Conservation (phyloP, 2,113 vertebrate genomes). For the Sander vitreus region DNA sequence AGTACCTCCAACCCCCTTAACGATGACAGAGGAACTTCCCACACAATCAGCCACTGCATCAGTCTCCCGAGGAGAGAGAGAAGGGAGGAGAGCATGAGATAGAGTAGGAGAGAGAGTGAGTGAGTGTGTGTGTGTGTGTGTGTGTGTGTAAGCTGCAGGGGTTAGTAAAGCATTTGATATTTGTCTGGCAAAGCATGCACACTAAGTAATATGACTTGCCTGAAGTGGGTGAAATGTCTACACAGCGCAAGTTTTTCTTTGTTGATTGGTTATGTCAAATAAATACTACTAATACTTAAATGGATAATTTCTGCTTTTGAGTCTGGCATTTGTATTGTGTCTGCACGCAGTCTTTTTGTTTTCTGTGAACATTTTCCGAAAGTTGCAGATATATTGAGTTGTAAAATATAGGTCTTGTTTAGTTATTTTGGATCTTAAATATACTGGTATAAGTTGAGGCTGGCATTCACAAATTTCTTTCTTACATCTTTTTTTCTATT, state of each 20-base stretch:
- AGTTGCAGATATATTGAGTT: neutral
- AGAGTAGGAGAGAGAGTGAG: conserved; percentile 9
- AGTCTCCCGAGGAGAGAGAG: conserved; percentile 65
- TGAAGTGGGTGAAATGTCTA: conserved; percentile 28
- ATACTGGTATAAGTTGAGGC: neutral
- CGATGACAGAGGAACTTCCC: conserved; percentile 83
- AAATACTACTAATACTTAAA: neutral
- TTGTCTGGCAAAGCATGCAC: conserved; percentile 38
- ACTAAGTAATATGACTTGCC: conserved; percentile 23
- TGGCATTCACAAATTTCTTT: neutral
- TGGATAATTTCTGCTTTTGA: no score
- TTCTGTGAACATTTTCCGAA: neutral
- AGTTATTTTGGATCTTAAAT: neutral
- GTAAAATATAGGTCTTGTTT: neutral
- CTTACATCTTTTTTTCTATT: neutral
- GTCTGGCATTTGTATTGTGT: neutral
- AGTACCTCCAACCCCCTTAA: conserved; percentile 77
- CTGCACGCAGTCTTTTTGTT: neutral
- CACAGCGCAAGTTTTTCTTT: conserved; percentile 18
- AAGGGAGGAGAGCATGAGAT: neutral
- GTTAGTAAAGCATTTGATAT: conserved; percentile 48
- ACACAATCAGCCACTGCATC: conserved; percentile 81
- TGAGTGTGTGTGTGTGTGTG: conserved; percentile 16
- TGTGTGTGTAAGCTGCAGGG: conserved; percentile 40
- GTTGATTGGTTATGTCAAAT: conserved; percentile 22